Evolutionary conservation across 2,888 invertebrate genomes (phyloP), one percentile per base, ranked within the genome.

Genomic region (Neelides folsomi): DNA sequence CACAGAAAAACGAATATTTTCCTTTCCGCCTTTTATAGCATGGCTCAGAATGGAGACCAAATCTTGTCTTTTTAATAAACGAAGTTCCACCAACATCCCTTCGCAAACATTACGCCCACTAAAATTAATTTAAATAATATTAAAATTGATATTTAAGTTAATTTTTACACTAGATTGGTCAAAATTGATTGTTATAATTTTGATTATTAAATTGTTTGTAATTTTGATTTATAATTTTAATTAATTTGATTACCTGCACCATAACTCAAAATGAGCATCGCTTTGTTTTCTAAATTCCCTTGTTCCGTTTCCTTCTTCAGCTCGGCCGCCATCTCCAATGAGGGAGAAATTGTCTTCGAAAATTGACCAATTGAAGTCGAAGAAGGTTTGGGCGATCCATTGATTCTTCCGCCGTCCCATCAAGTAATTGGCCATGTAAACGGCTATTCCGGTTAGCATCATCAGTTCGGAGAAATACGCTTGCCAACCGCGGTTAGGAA

Each of bases 1-100:
- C 41, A 93, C 82, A 67, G 83, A 82, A 51, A 94, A 76, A 47
- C 84, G 81, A 42, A 93, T 76, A 70, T 90, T 88, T 73, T 98
- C 98, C 54, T 82, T 76, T 36, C 81, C 78, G 0, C 94, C 94
- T 52, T 85, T 77, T 68, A 93, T 81, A 55, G 89, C 71, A 38
- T 88, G 84, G 1, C 89, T 76, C 1, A 94, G 71, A 10, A 92
- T 77, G 48, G 88, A 86, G 2, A 97, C 83, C 48, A 98, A 73
- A 71, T 98, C 97, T 76, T 98, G 98, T 38, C 98, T 78, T 77
- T 81, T 68, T 34, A 70, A 68, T 36, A 39, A 39, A 4, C 18
- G 13, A 39, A 98, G 74, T 67, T 97, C 94, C 1, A 95, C 86
- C 50, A 97, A 75, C 92, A 97, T 92, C 36, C 95, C 95, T 69